phyloP scores from a whole-genome alignment of 2,888 invertebrate species.

The Itoplectis maculator region DNA sequence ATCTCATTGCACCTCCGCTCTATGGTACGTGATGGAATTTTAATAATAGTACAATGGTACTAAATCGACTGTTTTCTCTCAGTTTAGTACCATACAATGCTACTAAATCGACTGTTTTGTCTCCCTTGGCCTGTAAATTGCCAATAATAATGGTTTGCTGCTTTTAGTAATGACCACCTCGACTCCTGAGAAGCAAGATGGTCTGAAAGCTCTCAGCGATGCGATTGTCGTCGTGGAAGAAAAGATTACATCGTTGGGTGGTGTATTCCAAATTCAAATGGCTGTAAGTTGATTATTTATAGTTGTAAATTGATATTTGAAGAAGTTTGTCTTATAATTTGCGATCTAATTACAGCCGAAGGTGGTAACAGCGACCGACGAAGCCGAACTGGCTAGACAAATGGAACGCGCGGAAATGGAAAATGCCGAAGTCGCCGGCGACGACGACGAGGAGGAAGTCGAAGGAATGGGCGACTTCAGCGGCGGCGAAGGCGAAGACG shows the following conservation, averaged over 20 bases:
- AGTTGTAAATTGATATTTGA: too few species aligned
- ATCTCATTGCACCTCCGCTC: conserved; percentile 98
- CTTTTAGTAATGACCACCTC: conserved; percentile 97
- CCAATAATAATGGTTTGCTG: conserved; percentile 49
- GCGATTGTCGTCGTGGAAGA: conserved; percentile 95
- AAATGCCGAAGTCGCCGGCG: conserved; percentile 97
- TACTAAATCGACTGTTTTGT: background rate
- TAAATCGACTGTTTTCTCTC: too few species aligned
- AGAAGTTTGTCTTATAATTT: conserved; percentile 13
- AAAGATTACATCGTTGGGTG: conserved; percentile 93
- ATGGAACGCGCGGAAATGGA: conserved; percentile 97
- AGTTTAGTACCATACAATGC: background rate
- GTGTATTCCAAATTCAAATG: conserved; percentile 97
- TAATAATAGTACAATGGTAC: background rate
- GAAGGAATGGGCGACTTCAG: conserved; percentile 86
- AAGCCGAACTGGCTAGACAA: conserved; percentile 96
- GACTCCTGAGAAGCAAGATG: conserved; percentile 97
- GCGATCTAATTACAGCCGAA: conserved; percentile 89
- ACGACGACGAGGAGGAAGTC: conserved; percentile 93
- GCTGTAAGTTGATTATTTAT: conserved; percentile 88
- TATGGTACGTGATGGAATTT: conserved; percentile 88
- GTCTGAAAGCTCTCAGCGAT: conserved; percentile 94
- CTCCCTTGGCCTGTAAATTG: too few species aligned
- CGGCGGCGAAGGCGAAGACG: conserved; percentile 84
- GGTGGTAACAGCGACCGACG: conserved; percentile 99